Percentiles rank a stretch among this genome's conserved stretches.
These are phyloP conservation scores for Cheilinus undulatus DNA, from an alignment of 2,113 vertebrate genomes.

Conservation along the genomic window DNA sequence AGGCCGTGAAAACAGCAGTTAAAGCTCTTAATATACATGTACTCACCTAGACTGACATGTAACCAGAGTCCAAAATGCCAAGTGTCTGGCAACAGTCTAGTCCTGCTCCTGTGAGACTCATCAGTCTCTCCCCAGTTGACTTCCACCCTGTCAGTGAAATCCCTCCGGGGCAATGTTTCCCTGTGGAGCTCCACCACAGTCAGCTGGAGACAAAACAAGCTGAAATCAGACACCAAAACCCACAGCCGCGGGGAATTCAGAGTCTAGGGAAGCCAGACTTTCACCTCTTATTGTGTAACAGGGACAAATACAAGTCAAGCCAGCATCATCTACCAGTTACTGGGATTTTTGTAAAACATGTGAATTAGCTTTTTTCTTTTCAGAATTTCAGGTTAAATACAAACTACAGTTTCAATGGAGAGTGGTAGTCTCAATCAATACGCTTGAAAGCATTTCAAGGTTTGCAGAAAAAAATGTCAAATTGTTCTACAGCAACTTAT, in stretches of 20 bases:
- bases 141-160: constrained; percentile 22
- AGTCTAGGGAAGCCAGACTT: constrained; percentile 5
- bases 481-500: background rate
- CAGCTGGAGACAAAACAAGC: constrained; percentile 49
- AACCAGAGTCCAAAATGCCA: background rate
- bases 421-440: background rate
- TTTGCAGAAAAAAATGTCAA: background rate
- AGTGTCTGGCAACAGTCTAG: background rate
- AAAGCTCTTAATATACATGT: background rate
- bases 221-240: constrained; percentile 51
- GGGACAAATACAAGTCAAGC: background rate
- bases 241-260: constrained; percentile 16
- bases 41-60: background rate
- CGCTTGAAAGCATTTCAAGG: background rate
- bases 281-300: background rate
- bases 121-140: constrained; percentile 22
- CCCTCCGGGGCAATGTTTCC: constrained; percentile 29
- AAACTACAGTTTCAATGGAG: background rate
- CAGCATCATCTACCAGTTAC: background rate
- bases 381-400: background rate
- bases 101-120: constrained; percentile 10
- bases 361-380: background rate
- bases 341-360: background rate
- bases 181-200: constrained; percentile 39
- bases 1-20: background rate